Base-by-base conservation (phyloP, 2,888 invertebrate genomes). In the Drosophila monieri region DNA sequence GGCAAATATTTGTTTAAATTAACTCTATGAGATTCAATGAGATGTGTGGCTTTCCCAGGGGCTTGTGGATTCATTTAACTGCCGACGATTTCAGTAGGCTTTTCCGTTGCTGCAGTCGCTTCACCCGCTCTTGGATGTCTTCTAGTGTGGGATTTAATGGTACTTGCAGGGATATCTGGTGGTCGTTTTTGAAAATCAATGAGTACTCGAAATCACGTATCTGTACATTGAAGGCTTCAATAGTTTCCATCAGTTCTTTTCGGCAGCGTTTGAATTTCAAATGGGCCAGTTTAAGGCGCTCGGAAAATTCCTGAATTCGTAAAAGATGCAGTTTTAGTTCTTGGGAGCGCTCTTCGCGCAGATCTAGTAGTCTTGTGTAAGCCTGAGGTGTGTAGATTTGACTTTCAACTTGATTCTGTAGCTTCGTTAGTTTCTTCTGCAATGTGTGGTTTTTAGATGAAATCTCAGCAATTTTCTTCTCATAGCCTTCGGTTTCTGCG, bases 1-100 rank as follows among this genome's bases (percentile, higher is more conserved):
- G 10, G 66, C 46, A 53, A 64, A 65, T 64, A 64, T 65, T 64
- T 64, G 64, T 54, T 64, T 64, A 64, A 64, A 64, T 64, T 65
- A 64, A 39, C 66, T 53, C 12, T 44, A 44, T 27, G 51, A 21
- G 62, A 12, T 53, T 39, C 27, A 65, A 30, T 64, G 27, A 49
- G 43, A 15, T 14, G 12, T 6, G 27, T 44, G 27, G 35, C 43
- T 62, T 27, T 12, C 51, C 43, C 1, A 37, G 27, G 9, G 43
- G 18, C 1, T 23, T 30, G 61, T 35, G 14, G 18, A 46, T 37
- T 15, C 35, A 35, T 30, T 65, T 65, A 47, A 15, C 53, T 18
- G 39, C 14, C 5, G 6, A 25, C 23, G 58, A 41, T 46, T 61
- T 10, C n/a, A 52, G 15, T 27, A 60, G n/a, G 27, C 18, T n/a